These are phyloP conservation scores for Diacarnus erythraeanus DNA, from an alignment of 37 sponge, comb jelly and placozoan genomes.

Conservation along the genomic window DNA sequence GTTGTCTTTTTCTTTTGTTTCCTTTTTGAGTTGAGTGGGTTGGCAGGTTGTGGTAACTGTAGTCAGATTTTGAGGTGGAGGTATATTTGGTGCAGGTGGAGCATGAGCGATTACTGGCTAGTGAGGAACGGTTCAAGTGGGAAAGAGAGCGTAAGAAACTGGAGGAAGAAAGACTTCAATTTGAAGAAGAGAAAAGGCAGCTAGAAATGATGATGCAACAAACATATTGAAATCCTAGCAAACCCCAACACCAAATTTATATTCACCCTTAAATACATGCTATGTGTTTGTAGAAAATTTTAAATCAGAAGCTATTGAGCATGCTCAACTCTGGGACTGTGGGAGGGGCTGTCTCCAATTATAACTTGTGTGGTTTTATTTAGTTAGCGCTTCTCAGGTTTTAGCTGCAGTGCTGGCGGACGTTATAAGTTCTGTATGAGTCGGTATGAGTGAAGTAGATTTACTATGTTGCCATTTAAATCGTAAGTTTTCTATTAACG, in stretches of 20 bases:
- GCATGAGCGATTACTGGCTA: constrained; percentile 33
- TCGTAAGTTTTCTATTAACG: background rate
- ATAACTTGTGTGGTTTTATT: too few relatives aligned
- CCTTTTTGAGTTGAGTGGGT: background rate
- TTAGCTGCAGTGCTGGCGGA: too few relatives aligned
- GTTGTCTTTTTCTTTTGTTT: background rate
- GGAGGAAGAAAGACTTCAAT: constrained; percentile 38
- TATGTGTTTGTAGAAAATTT: too few relatives aligned
- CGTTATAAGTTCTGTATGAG: too few relatives aligned
- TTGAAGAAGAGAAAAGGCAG: constrained; percentile 44
- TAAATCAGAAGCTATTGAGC: too few relatives aligned
- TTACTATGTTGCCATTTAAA: background rate
- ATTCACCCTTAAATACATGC: too few relatives aligned
- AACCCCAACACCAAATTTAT: too few relatives aligned
- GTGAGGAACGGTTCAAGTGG: constrained; percentile 56
- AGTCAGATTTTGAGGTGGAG: background rate
- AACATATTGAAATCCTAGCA: background rate
- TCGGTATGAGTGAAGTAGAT: too few relatives aligned
- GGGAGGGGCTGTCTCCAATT: too few relatives aligned
- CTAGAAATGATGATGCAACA: constrained; percentile 18
- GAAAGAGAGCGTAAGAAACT: constrained; percentile 66
- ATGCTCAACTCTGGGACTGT: too few relatives aligned
- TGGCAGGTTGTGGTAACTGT: background rate
- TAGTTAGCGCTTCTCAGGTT: too few relatives aligned
- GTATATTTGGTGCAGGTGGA: constrained; percentile 21